Conservation (phyloP, 2,797 vertebrate species). For the Alfaro cultratus region DNA sequence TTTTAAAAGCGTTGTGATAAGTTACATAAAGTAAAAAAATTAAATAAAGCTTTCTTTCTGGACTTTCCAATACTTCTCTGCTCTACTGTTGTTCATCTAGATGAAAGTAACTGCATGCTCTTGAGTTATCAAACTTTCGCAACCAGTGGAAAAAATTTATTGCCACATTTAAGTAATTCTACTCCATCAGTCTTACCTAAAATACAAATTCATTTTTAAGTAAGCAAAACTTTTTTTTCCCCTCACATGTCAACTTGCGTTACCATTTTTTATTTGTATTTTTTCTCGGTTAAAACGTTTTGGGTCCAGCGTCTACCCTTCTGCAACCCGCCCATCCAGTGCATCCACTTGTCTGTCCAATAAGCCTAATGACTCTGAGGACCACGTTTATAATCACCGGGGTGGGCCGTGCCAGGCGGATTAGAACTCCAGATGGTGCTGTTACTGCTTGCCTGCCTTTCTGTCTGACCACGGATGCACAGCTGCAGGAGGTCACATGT, state of each 20-base stretch:
- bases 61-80: not conserved
- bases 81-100: not conserved
- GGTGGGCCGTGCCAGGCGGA: conserved; percentile 60
- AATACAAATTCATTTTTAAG: not conserved
- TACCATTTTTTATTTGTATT: not conserved
- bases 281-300: conserved; percentile 15
- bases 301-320: conserved; percentile 10
- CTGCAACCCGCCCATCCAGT: conserved; percentile 37
- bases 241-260: not conserved
- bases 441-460: conserved; percentile 60
- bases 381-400: conserved; percentile 56
- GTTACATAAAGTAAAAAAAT: not conserved
- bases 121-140: not conserved
- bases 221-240: not conserved
- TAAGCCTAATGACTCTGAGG: conserved; percentile 71
- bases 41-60: not conserved
- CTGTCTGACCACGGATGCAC: conserved; percentile 49
- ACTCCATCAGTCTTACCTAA: not conserved
- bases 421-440: conserved; percentile 80
- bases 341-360: conserved; percentile 58
- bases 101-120: not conserved
- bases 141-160: not conserved
- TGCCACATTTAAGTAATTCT: not conserved
- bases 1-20: not conserved
- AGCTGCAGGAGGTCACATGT: conserved; percentile 73